Base-by-base conservation (phyloP, 2,113 vertebrate species). In the Hemibates koningsi region DNA sequence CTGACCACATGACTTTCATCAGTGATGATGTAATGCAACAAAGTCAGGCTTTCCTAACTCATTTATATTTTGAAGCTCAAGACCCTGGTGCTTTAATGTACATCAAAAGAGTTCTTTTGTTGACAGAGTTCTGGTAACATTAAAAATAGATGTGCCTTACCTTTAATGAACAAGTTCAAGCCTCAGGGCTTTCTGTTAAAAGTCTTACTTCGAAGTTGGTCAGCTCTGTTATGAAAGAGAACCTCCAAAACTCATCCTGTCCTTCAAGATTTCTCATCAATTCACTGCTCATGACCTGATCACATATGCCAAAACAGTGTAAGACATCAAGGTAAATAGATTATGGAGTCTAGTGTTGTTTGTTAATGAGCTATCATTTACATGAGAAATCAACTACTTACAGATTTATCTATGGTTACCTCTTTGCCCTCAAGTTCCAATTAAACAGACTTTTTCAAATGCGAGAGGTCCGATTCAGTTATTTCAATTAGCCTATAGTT, bases 81-180 rank as follows among this genome's bases (percentile, higher is more conserved):
- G 54, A 57, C 43, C 14, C 38, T 86, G 66, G 4, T 48, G 50
- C 78, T 87, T 84, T 84, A 82, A 90, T 54, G 78, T 71, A 78
- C 84, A 94, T 93, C 91, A 95, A 90, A 94, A 53, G 71, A 17
- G 19, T 83, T 89, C 10, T 32, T 78, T 80, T 94, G 87, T 94
- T 93, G 91, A 92, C 84, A 63, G 88, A 85, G 76, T 80, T 82
- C 78, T 91, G 82, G 71, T 90, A 87, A 80, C 88, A 95, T 94
- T 90, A 94, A 94, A 94, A 92, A 94, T 93, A 92, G 68, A 95
- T 91, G 91, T 80, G 83, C 88, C 81, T 81, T 90, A 94, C 86
- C 89, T 91, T 93, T 93, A 95, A 94, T 91, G 91, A 95, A 89
- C 86, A 90, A 88, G 89, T 36, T 34, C n/a, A 32, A 54, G 92